phyloP scores from a whole-genome alignment of 2,797 vertebrate species.

The Bovichtus variegatus region DNA sequence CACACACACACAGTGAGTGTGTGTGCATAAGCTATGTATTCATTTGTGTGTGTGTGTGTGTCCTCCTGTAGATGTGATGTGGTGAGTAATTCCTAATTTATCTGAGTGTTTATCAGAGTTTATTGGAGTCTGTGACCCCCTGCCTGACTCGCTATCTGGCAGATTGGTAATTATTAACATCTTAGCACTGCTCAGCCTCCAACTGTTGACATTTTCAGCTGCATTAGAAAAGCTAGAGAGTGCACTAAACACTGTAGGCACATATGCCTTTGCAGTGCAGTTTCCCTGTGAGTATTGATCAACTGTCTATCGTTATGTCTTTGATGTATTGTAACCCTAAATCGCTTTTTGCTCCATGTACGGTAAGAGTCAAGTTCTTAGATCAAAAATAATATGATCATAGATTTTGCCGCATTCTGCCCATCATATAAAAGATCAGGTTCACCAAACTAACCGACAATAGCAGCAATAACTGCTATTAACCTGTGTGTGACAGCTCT shows the following conservation, averaged over 20 bases:
- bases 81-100: constrained; percentile 42
- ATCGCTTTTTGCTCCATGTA: not conserved
- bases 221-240: not conserved
- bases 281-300: not conserved
- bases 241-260: not conserved
- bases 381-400: not conserved
- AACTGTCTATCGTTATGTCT: not conserved
- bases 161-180: constrained; percentile 48
- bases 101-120: constrained; percentile 38
- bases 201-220: constrained; percentile 24
- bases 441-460: not conserved
- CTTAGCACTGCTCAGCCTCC: constrained; percentile 26
- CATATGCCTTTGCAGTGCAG: not conserved
- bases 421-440: not conserved
- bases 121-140: constrained; percentile 22
- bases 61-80: not conserved
- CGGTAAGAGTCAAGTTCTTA: not conserved
- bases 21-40: not conserved
- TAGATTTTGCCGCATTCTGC: not conserved
- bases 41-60: not conserved
- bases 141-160: constrained; percentile 32
- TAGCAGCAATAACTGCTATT: not conserved
- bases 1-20: not conserved
- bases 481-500: not conserved
- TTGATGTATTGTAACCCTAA: not conserved